Evolutionary conservation across 92 coral and sea anemone genomes (phyloP), one percentile per base, ranked within the genome.

Genomic region (Isaurus tuberculatus): DNA sequence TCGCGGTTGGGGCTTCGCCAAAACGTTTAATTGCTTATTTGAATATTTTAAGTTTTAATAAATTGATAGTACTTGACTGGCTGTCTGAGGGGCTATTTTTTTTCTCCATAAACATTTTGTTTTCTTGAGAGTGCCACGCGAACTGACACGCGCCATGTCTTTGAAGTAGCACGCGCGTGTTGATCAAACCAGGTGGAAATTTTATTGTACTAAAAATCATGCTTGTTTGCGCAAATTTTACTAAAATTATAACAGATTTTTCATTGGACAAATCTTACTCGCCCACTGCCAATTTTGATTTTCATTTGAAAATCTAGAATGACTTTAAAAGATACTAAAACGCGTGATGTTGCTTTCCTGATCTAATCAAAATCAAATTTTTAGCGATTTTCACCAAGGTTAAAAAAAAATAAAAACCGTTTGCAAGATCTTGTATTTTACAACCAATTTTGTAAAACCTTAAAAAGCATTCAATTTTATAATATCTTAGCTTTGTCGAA

Each of bases 51-150:
- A 53, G 74, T 80, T 69, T 87, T 84, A 81, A 92, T 85, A 78
- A 86, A 86, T 67, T 80, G 48, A 82, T 69, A 81, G 86, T 88
- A 87, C 86, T 83, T 79, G 79, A 84, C 83, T 84, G 92, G 67
- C 94, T 89, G 82, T 88, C 91, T 55, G 81, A 55, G 51, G 51
- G 48, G 81, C 64, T 58, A 25, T 43, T 48, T 15, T 46, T 46
- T 71, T 20, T 22, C 32, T 75, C 69, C 23, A 23, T 60, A 88
- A 34, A 80, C 49, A 65, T 68, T 73, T 83, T 83, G 90, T 86
- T 84, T 83, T 81, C 79, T 88, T 74, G 78, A 85, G 88, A 82
- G 85, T 80, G 91, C 96, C 92, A 89, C 92, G 92, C 92, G 92
- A 89, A 71, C 31, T 5, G 91, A 88, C 89, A 89, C 92, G 89